A percentile compares a stretch with the other conserved stretches of the same genome.
These are phyloP conservation scores for Nymphicus hollandicus DNA, from an alignment of 2,113 vertebrate genomes.

Conservation along the genomic window DNA sequence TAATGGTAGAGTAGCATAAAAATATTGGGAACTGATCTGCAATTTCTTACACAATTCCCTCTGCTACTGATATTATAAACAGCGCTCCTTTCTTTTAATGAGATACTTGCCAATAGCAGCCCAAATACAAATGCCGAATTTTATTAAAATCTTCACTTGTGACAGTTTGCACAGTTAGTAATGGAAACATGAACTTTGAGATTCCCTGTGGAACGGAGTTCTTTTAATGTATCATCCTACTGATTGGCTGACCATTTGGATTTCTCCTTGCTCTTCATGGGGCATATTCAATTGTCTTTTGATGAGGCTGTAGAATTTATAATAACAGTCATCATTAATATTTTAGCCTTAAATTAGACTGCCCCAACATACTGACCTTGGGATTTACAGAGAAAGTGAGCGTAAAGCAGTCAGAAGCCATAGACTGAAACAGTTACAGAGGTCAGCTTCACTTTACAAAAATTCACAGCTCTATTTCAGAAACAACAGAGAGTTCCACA, in stretches of 20 bases:
- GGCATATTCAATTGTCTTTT: slow-evolving; percentile 3
- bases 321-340: neutral
- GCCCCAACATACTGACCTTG: neutral
- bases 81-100: neutral
- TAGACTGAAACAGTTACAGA: neutral
- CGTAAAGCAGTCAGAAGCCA: neutral
- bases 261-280: neutral
- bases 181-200: neutral
- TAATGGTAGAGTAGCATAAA: neutral
- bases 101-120: neutral
- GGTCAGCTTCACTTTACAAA: neutral
- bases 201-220: neutral
- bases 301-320: neutral
- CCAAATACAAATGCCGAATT: neutral
- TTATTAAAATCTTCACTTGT: slow-evolving; percentile 28
- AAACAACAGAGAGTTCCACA: neutral
- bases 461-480: neutral
- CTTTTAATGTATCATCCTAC: neutral
- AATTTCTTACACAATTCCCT: neutral
- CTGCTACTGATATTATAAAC: slow-evolving; percentile 1
- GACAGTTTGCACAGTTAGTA: neutral
- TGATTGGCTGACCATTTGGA: neutral
- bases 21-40: neutral
- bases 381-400: neutral
- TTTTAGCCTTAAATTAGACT: neutral